Conservation (phyloP, 2,888 invertebrate genomes). For the Sympetrum striolatum region DNA sequence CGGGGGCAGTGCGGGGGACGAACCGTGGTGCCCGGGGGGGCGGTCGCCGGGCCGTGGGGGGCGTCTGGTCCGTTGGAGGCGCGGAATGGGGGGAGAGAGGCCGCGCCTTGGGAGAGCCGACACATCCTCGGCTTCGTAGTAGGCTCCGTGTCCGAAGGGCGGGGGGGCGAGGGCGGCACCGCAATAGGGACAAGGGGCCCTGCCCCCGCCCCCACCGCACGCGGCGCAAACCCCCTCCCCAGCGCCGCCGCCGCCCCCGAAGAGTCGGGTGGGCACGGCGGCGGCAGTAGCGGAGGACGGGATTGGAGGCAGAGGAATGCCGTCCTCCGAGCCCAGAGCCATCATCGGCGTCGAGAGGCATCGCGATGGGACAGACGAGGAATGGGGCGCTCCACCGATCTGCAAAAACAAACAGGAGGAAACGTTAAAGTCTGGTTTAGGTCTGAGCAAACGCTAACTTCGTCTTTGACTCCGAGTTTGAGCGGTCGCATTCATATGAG, state of each 20-base stretch:
- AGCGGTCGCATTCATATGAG: no score
- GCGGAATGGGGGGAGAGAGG: constrained; percentile 78
- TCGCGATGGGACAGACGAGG: constrained; percentile 51
- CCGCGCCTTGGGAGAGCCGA: constrained; percentile 51
- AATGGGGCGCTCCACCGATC: not conserved
- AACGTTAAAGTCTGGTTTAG: no score
- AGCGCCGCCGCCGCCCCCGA: constrained; percentile 47
- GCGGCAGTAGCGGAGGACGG: constrained; percentile 52
- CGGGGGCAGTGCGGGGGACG: constrained; percentile 48
- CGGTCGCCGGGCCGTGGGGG: constrained; percentile 59
- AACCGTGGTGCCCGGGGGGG: constrained; percentile 48
- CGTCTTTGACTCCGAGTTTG: no score
- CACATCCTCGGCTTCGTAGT: constrained; percentile 59
- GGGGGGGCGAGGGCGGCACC: constrained; percentile 46
- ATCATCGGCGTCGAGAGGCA: constrained; percentile 56
- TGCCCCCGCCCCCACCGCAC: constrained; percentile 52
- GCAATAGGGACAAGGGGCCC: constrained; percentile 49
- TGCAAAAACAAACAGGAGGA: not conserved
- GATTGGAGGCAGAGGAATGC: constrained; percentile 59
- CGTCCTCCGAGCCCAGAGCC: constrained; percentile 57
- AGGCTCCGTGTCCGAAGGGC: constrained; percentile 52
- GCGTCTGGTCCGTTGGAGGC: constrained; percentile 75
- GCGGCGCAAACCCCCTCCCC: constrained; percentile 51
- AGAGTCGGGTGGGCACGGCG: constrained; percentile 50
- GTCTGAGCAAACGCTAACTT: no score